Conservation (phyloP, 2,888 invertebrate genomes). For the Ctenicera cuprea region DNA sequence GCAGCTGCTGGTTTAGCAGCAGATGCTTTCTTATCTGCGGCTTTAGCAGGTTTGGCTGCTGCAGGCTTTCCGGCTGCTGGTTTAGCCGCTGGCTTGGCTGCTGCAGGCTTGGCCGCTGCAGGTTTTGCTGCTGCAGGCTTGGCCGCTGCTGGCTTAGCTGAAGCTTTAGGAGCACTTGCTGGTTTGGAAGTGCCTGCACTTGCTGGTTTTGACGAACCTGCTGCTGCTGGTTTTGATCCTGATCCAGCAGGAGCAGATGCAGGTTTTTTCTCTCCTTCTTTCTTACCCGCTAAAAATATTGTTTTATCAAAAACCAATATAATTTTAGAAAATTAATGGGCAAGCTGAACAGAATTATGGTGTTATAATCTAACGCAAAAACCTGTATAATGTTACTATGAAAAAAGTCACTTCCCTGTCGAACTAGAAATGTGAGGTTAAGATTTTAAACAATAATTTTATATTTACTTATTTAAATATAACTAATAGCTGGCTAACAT, state of each 20-base stretch:
- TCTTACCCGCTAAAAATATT: slow-evolving; percentile 23
- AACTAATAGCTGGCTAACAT: too few relatives aligned
- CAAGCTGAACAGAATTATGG: too few relatives aligned
- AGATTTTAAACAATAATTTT: too few relatives aligned
- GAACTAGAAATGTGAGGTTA: too few relatives aligned
- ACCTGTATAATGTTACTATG: too few relatives aligned
- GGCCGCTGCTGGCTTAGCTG: slow-evolving; percentile 63
- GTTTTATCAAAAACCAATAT: too few relatives aligned
- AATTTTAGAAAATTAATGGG: too few relatives aligned
- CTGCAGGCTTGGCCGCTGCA: slow-evolving; percentile 67
- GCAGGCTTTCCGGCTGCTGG: slow-evolving; percentile 65
- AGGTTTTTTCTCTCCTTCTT: slow-evolving; percentile 74
- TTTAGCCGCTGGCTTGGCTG: slow-evolving; percentile 68
- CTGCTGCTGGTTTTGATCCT: slow-evolving; percentile 64
- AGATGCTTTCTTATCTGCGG: slow-evolving; percentile 68
- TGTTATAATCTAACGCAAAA: too few relatives aligned
- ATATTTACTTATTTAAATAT: too few relatives aligned
- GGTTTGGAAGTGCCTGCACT: slow-evolving; percentile 66
- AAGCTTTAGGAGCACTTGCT: slow-evolving; percentile 45
- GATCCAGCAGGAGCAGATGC: slow-evolving; percentile 67
- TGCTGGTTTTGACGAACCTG: slow-evolving; percentile 67
- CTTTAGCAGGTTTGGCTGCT: slow-evolving; percentile 72
- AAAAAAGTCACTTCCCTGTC: too few relatives aligned
- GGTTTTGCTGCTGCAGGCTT: slow-evolving; percentile 69
- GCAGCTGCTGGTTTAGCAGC: slow-evolving; percentile 67